Base-by-base conservation (phyloP, 2,797 vertebrate genomes). In the Bufotes viridis region DNA sequence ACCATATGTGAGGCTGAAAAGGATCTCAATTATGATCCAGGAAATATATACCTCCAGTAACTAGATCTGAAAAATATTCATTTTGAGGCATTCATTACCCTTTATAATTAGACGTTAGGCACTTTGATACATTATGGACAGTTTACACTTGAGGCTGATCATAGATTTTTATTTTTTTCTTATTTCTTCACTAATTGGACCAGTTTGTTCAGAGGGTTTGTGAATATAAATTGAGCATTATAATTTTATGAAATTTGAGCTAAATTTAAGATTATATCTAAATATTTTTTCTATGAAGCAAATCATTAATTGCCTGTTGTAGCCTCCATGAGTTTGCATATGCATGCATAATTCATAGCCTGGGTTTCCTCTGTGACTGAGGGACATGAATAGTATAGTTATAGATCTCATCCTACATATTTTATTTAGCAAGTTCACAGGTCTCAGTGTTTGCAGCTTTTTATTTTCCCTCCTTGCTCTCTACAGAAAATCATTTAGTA, bases 1-100 rank as follows among this genome's bases (percentile, higher is more conserved):
- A 61, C 82, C 82, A 84, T 85, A 85, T 85, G 72, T 84, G 55
- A 60, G 61, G 61, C 80, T 81, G 60, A 63, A 42, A 42, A 80
- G 34, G 57, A 80, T 61, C 57, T 22, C 49, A 53, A 81, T 34
- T 34, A 49, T n/a, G n/a, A n/a, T 51, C 12, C 9, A 63, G 29
- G 22, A 13, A 65, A 51, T 65, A 53, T 51, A 17, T 60, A 80
- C 26, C 18, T 60, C 14, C 49, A 18, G 6, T 74, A 74, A n/a
- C 42, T n/a, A 81, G 11, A 81, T n/a, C 9, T 42, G 29, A n/a
- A 57, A 42, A 55, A 72, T 20, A 15, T 5, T 3, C 0, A 49
- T 67, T 17, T 24, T 14, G 4, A 67, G 53, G 22, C 22, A 51
- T 14, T 22, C 11, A 20, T 63, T 29, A 22, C 13, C 80, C 12